Evolutionary conservation across 2,888 invertebrate species (phyloP), one percentile per base, ranked within the genome.

Genomic region (Leptarthrus brevirostris): DNA sequence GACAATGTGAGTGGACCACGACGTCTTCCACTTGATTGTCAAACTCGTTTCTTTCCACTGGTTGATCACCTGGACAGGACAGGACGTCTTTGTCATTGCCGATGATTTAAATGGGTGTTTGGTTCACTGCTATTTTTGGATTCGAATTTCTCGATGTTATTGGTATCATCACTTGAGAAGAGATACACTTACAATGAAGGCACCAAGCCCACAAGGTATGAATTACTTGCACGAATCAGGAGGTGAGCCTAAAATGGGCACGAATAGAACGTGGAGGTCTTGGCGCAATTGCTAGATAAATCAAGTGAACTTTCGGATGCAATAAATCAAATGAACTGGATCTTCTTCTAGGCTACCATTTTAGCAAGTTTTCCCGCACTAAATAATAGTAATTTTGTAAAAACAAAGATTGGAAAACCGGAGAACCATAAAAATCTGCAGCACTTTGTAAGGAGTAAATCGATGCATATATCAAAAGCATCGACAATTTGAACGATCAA

Each of bases 401-500:
- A 58, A 58, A 58, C 58, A 58, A 58, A 36, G 36, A 58, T 34
- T 34, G 12, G 18, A 20, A 20, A 58, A 58, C 36, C 36, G 5
- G 5, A 12, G 36, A 58, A 20, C 24, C 52, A 52, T 52, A 69
- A 69, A 69, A 69, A 49, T 52, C 12, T n/a, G 16, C 26, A n/a
- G 52, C 36, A 52, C 40, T 64, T 64, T 40, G 64, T 44, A 40
- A 22, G 40, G 47, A 47, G 56, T 53, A 66, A 73, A 66, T 73
- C 53, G 64, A 22, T 26, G 44, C 74, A 74, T 74, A 56, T 70
- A 74, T 74, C 71, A 74, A 74, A 71, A 49, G 58, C 30, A 70
- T 74, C 61, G 74, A 71, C 74, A 74, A 71, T 71, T 74, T 71
- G 36, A 74, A 74, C 74, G 61, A 58, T 58, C 71, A 74, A 74